These are phyloP conservation scores for Bombus huntii DNA, from an alignment of 1,140 invertebrate genomes.

Conservation along the genomic window DNA sequence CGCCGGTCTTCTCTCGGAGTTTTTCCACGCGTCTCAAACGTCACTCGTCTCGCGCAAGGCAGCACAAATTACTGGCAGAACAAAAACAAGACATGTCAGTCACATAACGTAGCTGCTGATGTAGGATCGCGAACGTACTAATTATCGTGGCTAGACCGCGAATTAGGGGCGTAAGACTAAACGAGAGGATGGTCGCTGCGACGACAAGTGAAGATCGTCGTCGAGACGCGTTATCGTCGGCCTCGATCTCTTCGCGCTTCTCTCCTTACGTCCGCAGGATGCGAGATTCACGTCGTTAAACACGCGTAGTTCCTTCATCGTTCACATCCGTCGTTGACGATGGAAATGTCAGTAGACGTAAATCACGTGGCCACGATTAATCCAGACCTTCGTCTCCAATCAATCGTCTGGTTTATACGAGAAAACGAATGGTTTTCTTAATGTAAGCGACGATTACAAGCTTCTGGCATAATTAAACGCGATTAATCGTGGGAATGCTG, in stretches of 20 bases:
- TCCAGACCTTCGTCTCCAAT: not conserved
- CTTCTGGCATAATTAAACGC: not conserved
- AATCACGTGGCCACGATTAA: not conserved
- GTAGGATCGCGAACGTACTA: slow-evolving; percentile 55
- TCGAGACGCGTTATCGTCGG: slow-evolving; percentile 57
- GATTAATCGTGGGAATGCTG: slow-evolving; percentile 10
- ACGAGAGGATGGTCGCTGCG: slow-evolving; percentile 53
- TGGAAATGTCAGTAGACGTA: slow-evolving; percentile 6
- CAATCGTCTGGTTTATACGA: not conserved
- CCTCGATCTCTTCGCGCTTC: slow-evolving; percentile 54
- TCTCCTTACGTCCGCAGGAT: slow-evolving; percentile 40
- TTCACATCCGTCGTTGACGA: slow-evolving; percentile 18
- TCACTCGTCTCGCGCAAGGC: not conserved
- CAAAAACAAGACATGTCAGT: slow-evolving; percentile 7
- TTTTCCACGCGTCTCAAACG: not conserved
- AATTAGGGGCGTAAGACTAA: slow-evolving; percentile 65
- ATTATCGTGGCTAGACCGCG: slow-evolving; percentile 67
- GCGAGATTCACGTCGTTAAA: slow-evolving; percentile 32
- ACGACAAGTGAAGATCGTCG: slow-evolving; percentile 37
- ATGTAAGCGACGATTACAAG: not conserved
- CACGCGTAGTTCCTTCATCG: not conserved
- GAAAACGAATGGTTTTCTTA: not conserved
- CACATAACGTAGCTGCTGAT: not conserved
- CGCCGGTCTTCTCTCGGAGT: not conserved
- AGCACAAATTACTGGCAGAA: slow-evolving; percentile 10